Evolutionary conservation across 1,140 invertebrate genomes (phyloP).

Genomic region (Hirudo medicinalis): DNA sequence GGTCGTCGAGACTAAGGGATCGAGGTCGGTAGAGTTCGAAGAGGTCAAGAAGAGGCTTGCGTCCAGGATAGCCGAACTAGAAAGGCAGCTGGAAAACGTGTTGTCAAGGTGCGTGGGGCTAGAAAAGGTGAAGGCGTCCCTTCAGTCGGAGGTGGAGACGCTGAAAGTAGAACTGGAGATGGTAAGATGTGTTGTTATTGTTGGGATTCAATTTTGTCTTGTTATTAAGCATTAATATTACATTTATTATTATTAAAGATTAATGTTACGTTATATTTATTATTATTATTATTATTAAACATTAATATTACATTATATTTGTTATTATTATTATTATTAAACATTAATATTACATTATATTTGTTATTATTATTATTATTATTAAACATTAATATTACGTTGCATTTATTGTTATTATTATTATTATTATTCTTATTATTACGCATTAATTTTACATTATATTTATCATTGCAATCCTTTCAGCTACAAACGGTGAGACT

Average conservation of each 20-base stretch:
- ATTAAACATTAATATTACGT: too few relatives aligned
- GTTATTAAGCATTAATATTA: too few relatives aligned
- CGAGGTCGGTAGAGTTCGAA: conserved; percentile 90
- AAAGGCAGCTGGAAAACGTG: conserved; percentile 73
- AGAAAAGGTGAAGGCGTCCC: conserved; percentile 91
- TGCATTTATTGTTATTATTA: too few relatives aligned
- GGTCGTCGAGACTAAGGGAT: conserved; percentile 67
- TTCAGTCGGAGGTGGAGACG: conserved; percentile 93
- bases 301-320: too few relatives aligned
- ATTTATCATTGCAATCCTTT: neutral
- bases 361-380: too few relatives aligned
- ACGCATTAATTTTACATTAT: too few relatives aligned
- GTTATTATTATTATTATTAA: neutral
- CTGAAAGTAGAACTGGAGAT: conserved; percentile 93
- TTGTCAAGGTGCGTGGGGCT: conserved; percentile 88
- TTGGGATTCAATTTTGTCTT: neutral
- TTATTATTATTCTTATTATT: too few relatives aligned
- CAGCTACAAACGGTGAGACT: too few relatives aligned
- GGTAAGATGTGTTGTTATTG: conserved; percentile 18
- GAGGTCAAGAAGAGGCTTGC: conserved; percentile 94
- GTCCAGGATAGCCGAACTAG: conserved; percentile 86
- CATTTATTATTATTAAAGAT: too few relatives aligned
- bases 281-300: too few relatives aligned
- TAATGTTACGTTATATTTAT: too few relatives aligned
- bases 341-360: too few relatives aligned